phyloP scores from a whole-genome alignment of 2,888 invertebrate genomes.

The Phaonia tiefii region DNA sequence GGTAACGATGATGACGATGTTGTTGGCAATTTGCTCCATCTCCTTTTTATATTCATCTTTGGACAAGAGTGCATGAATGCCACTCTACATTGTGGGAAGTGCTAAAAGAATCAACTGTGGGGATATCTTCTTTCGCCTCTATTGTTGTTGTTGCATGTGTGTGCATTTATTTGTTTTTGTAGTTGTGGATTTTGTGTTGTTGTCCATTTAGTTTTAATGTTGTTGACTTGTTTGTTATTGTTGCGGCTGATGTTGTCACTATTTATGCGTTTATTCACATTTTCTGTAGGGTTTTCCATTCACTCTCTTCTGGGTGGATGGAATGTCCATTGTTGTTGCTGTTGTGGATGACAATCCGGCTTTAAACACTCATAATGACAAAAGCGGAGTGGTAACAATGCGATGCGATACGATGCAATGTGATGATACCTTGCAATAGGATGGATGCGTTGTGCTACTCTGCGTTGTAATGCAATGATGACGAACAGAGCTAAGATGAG shows the following conservation, averaged over 20 bases:
- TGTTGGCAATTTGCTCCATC: no score
- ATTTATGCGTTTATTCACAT: constrained; percentile 66
- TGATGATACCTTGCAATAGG: no score
- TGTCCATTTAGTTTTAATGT: constrained; percentile 64
- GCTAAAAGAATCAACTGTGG: not conserved
- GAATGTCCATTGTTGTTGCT: not conserved
- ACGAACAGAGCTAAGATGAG: no score
- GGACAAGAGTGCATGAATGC: not conserved
- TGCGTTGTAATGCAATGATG: not conserved
- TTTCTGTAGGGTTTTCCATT: constrained; percentile 27
- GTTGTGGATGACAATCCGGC: constrained; percentile 46
- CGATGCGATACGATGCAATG: no score
- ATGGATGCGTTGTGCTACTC: no score
- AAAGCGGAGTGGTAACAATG: not conserved
- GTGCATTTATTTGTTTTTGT: constrained; percentile 41
- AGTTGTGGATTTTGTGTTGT: constrained; percentile 57
- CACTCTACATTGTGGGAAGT: not conserved
- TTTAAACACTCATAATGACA: constrained; percentile 39
- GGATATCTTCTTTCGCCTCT: not conserved
- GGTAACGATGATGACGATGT: no score
- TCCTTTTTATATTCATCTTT: no score
- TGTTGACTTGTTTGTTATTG: constrained; percentile 39
- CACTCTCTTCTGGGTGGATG: not conserved
- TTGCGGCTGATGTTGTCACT: constrained; percentile 46
- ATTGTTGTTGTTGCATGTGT: constrained; percentile 11